These are phyloP conservation scores for Neotragus moschatus DNA, from an alignment of 2,113 vertebrate genomes.

Conservation along the genomic window DNA sequence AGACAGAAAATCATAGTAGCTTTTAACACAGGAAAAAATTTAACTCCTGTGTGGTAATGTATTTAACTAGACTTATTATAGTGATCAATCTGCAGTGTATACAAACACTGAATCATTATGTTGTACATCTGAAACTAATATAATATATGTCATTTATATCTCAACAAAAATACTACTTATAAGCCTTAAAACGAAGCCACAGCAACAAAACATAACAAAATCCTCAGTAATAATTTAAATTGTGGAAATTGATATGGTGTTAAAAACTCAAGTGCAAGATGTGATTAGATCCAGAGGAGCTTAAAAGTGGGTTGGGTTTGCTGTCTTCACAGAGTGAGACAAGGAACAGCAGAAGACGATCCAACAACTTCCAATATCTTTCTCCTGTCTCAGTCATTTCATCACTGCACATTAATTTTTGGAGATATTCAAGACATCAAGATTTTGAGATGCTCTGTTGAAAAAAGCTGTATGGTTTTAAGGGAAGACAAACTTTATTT, in stretches of 20 bases:
- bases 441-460: background rate
- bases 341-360: rapidly evolving
- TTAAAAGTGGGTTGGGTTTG: background rate
- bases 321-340: background rate
- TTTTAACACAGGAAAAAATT: background rate
- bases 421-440: background rate
- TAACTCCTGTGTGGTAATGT: background rate
- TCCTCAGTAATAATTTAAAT: background rate
- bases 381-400: background rate
- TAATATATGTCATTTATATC: background rate
- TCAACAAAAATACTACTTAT: background rate
- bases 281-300: rapidly evolving
- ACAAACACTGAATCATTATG: background rate
- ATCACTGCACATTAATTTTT: background rate
- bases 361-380: background rate
- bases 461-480: background rate
- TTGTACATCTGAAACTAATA: background rate
- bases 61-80: background rate
- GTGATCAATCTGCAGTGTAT: background rate
- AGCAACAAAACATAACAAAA: background rate
- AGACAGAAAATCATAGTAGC: background rate
- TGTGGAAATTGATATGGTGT: background rate
- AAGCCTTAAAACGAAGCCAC: background rate
- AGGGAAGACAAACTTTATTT: background rate
- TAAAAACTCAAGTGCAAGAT: background rate